These are phyloP conservation scores for Junonia oenone DNA, from an alignment of 2,888 invertebrate genomes.

Conservation along the genomic window DNA sequence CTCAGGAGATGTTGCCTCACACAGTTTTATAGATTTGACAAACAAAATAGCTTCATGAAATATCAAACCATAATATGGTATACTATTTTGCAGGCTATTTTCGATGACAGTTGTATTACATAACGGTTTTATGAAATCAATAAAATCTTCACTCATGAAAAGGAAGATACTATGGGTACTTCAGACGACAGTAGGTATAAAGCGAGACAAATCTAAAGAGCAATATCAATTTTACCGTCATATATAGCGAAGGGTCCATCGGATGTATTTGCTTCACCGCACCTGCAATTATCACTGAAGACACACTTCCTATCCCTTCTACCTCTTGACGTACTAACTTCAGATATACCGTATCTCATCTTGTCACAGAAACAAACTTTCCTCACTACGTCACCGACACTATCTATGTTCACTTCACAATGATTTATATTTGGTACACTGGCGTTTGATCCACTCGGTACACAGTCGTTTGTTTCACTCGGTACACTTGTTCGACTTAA, in stretches of 20 bases:
- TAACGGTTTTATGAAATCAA: too few relatives aligned
- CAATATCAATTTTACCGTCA: conserved; percentile 49
- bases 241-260: conserved; percentile 46
- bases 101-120: too few relatives aligned
- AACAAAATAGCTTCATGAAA: too few relatives aligned
- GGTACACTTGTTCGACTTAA: not conserved
- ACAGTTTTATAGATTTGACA: too few relatives aligned
- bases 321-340: conserved; percentile 23
- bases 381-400: conserved; percentile 8
- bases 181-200: not conserved
- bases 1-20: too few relatives aligned
- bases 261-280: conserved; percentile 34
- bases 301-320: conserved; percentile 26
- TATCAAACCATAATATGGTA: too few relatives aligned
- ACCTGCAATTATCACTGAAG: conserved; percentile 37
- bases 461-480: not conserved
- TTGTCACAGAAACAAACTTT: conserved; percentile 25
- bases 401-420: conserved; percentile 3
- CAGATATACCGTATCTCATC: conserved; percentile 12
- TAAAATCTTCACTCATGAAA: too few relatives aligned
- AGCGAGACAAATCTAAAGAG: conserved; percentile 21
- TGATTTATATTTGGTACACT: too few relatives aligned
- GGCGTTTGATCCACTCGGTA: too few relatives aligned
- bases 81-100: too few relatives aligned
- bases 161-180: too few relatives aligned